Percentiles rank a stretch among this genome's conserved stretches.
Conservation (phyloP, 2,113 vertebrate species). For the Grantiella picta region DNA sequence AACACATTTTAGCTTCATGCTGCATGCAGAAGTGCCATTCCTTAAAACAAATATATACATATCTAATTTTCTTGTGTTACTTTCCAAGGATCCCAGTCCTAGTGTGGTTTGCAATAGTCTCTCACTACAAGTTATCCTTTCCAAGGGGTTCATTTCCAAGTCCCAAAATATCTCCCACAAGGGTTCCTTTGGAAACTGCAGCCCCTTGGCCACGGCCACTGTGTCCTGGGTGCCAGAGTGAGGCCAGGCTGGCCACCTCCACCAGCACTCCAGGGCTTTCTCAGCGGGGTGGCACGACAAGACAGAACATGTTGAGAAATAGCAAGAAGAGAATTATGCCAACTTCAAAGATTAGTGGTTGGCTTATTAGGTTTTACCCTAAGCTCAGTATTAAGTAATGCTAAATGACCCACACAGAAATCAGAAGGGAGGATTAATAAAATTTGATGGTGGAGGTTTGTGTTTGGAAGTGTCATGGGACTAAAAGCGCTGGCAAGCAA, state of each 20-base stretch:
- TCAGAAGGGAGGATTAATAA: slow-evolving; percentile 21
- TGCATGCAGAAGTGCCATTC: neutral
- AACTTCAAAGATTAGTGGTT: slow-evolving; percentile 8
- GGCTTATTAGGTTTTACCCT: neutral
- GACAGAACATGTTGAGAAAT: neutral
- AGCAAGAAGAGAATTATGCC: neutral
- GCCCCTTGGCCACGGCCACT: accelerated
- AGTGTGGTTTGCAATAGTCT: neutral
- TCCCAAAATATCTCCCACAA: neutral
- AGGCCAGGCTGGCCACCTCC: neutral
- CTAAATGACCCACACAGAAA: neutral
- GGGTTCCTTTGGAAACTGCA: neutral
- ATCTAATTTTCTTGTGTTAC: neutral
- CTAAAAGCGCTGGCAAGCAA: neutral
- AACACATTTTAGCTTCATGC: neutral
- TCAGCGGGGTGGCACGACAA: neutral
- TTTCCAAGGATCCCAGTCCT: neutral
- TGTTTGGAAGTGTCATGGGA: neutral
- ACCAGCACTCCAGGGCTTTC: neutral
- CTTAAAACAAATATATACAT: neutral
- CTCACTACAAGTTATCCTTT: neutral
- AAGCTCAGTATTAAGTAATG: neutral
- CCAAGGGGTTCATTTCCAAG: neutral
- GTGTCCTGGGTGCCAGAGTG: accelerated
- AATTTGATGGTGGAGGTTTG: neutral